Evolutionary conservation across 2,888 invertebrate genomes (phyloP), one percentile per base, ranked within the genome.

Genomic region (Tridacna gigas): DNA sequence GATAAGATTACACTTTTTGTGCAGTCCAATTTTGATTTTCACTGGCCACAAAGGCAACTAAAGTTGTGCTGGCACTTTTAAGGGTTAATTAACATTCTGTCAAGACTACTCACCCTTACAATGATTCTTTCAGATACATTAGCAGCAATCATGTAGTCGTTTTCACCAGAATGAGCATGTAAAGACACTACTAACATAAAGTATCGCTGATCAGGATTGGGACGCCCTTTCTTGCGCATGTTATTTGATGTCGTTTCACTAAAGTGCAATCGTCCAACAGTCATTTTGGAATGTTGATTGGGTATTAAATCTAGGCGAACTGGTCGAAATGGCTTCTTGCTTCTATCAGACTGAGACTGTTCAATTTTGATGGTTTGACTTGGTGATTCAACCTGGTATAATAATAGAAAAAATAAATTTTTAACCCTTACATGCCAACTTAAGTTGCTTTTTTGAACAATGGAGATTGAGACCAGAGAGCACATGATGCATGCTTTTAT

Each of bases 211-310:
- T 99, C 99, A 0, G 99, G 99, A 95, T 99, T 99, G 0, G 99
- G 99, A 86, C 99, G 97, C 0, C 99, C 99, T 93, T 99, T 99
- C 95, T 99, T 99, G 69, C 99, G 96, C 98, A 99, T 99, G 94
- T 99, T 99, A 94, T 99, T 99, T 92, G 98, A 97, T 0, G 99
- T 99, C 0, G 99, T 99, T 95, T 99, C 99, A 76, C 98, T 98
- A 95, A 99, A 99, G 95, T 99, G 99, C 4, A 99, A 96, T 12
- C 99, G 96, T 0, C 99, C 99, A 0, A 99, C 98, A 0, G 99
- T 99, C 74, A 94, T 82, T 88, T 94, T 94, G 28, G 91, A 91
- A 71, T 93, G 91, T 81, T 94, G 93, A 61, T 94, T 97, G 79
- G 97, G 97, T 79, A 97, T 97, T 89, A 98, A 95, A 93, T 98